A percentile compares a stretch with the other conserved stretches of the same genome.
Conservation (phyloP, 2,888 invertebrate genomes). For the Epistrophe grossulariae region DNA sequence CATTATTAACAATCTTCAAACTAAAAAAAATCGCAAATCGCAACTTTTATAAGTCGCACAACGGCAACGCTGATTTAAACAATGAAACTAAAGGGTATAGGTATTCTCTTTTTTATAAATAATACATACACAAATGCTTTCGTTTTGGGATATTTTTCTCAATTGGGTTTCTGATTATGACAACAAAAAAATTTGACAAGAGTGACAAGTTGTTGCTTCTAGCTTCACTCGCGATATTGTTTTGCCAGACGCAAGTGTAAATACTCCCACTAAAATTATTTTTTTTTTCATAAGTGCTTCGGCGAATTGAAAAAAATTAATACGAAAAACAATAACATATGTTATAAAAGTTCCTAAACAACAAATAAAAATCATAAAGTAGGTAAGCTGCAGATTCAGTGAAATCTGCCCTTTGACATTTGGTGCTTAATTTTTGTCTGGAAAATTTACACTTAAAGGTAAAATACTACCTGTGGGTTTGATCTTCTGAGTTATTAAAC, state of each 20-base stretch:
- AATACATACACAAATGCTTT: not conserved
- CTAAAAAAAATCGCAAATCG: too few species aligned
- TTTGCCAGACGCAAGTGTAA: not conserved
- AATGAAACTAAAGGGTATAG: not conserved
- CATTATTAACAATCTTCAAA: too few species aligned
- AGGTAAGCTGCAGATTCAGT: not conserved
- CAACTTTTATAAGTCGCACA: not conserved
- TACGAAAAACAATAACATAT: not conserved
- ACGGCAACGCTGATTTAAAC: not conserved
- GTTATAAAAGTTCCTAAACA: not conserved
- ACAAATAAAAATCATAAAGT: not conserved
- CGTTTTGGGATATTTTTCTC: not conserved
- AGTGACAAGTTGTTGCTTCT: constrained; percentile 67
- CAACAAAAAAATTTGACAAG: constrained; percentile 27
- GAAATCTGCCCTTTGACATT: not conserved
- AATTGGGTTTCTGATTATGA: not conserved
- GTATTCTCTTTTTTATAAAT: not conserved
- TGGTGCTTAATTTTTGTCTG: too few species aligned
- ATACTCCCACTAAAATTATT: constrained; percentile 23
- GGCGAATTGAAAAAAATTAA: not conserved
- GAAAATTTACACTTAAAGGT: not conserved
- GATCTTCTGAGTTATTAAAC: not conserved
- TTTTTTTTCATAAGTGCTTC: constrained; percentile 8
- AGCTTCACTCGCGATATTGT: constrained; percentile 12
- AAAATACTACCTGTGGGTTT: not conserved